These are phyloP conservation scores for Mythimna loreyi DNA, from an alignment of 2,888 invertebrate species.

Conservation along the genomic window DNA sequence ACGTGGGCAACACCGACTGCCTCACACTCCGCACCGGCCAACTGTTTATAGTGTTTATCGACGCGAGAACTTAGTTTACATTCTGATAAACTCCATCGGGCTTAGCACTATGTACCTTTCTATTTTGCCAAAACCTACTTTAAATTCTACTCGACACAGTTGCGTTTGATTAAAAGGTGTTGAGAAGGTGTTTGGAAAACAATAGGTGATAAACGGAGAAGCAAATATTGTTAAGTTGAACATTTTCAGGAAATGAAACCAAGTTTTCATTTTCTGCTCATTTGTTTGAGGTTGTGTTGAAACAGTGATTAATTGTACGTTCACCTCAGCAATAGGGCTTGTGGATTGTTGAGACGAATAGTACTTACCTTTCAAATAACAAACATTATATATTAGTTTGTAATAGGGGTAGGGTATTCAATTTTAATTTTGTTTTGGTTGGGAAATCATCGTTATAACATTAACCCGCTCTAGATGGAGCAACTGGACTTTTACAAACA, in stretches of 20 bases:
- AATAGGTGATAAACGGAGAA: slow-evolving; percentile 65
- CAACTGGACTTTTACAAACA: not conserved
- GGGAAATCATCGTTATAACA: not conserved
- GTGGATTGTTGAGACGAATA: not conserved
- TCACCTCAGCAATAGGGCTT: slow-evolving; percentile 15
- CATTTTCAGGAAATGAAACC: slow-evolving; percentile 59
- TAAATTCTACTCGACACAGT: slow-evolving; percentile 16
- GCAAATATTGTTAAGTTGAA: slow-evolving; percentile 55
- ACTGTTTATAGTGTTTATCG: slow-evolving; percentile 57
- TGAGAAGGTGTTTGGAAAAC: slow-evolving; percentile 55
- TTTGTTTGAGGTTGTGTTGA: slow-evolving; percentile 29
- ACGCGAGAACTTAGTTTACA: slow-evolving; percentile 63
- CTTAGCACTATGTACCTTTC: slow-evolving; percentile 28
- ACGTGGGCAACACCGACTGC: slow-evolving; percentile 13
- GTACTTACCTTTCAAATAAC: not conserved
- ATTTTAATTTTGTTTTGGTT: too few relatives aligned
- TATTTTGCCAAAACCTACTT: slow-evolving; percentile 32
- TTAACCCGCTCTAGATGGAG: not conserved
- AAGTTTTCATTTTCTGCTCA: slow-evolving; percentile 52
- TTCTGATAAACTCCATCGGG: slow-evolving; percentile 60
- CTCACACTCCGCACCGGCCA: slow-evolving; percentile 23
- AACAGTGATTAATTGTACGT: slow-evolving; percentile 22
- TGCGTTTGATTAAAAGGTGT: slow-evolving; percentile 10
- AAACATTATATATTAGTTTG: not conserved
- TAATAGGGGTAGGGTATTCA: too few relatives aligned